These are phyloP conservation scores for Uromys caudimaculatus DNA, from an alignment of 2,797 vertebrate genomes.

Conservation along the genomic window DNA sequence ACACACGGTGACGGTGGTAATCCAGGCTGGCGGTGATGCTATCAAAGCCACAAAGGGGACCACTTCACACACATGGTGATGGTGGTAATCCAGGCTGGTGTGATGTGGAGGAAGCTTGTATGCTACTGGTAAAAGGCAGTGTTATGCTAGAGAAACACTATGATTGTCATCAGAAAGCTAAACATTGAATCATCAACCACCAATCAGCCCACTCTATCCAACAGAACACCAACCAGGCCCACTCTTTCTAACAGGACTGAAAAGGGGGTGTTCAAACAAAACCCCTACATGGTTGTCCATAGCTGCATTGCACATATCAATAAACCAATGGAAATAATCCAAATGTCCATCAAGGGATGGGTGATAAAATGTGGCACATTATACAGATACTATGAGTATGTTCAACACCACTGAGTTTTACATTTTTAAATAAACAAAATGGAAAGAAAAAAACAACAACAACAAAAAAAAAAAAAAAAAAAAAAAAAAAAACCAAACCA, in stretches of 20 bases:
- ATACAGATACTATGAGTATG: too few relatives aligned
- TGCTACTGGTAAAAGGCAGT: not conserved
- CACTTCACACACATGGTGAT: too few relatives aligned
- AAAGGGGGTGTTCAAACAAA: not conserved
- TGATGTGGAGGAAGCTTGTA: not conserved
- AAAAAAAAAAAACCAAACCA: too few relatives aligned
- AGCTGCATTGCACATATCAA: not conserved
- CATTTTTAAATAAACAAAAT: not conserved
- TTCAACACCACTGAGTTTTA: not conserved
- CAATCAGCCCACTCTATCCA: not conserved
- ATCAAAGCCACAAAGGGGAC: not conserved
- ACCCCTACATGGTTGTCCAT: accelerated
- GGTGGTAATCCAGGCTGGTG: too few relatives aligned
- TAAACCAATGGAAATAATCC: not conserved
- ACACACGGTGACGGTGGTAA: not conserved
- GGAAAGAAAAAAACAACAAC: too few relatives aligned
- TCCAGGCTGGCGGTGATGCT: not conserved
- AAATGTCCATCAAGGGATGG: not conserved
- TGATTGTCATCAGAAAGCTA: not conserved
- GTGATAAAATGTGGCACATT: not conserved
- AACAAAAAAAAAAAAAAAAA: too few relatives aligned
- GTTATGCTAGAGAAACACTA: not conserved
- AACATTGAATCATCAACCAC: not conserved
- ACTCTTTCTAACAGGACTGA: not conserved
- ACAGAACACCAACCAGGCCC: not conserved